Conservation (phyloP, 2,888 invertebrate genomes). For the Sinohyriopsis cumingii region DNA sequence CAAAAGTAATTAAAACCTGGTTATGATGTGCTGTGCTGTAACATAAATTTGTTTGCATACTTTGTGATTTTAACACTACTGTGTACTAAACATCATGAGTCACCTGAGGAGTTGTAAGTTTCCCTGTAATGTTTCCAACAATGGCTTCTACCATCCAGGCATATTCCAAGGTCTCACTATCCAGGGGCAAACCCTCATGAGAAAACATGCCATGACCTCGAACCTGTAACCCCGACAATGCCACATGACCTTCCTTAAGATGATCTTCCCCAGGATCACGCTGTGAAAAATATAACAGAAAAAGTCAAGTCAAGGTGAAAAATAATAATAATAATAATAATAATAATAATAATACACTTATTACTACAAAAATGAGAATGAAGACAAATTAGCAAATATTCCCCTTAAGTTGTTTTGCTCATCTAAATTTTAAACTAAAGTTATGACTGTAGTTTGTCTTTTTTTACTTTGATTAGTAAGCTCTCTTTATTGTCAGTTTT, state of each 20-base stretch:
- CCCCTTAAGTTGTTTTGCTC: no score
- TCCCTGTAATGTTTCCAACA: constrained; percentile 92
- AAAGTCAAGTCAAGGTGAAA: constrained; percentile 6
- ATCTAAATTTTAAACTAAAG: no score
- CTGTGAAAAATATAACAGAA: constrained; percentile 28
- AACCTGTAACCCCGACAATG: constrained; percentile 80
- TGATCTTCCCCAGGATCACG: constrained; percentile 60
- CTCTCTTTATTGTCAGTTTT: no score
- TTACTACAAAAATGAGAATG: not conserved
- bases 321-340: not conserved
- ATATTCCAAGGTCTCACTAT: constrained; percentile 96
- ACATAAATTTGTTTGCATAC: no score
- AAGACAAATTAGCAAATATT: not conserved
- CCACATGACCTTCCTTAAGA: constrained; percentile 75
- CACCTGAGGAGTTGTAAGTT: constrained; percentile 88
- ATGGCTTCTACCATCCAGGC: constrained; percentile 97
- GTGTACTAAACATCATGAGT: not conserved
- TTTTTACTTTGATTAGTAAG: no score
- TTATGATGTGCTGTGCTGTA: no score
- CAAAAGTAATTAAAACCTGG: no score
- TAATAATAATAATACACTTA: not conserved
- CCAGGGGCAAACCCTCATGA: constrained; percentile 88
- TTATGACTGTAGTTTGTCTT: no score
- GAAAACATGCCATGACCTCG: constrained; percentile 88
- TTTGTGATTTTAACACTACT: no score